phyloP scores from a whole-genome alignment of 1,140 invertebrate species.

The Drusus annulatus region DNA sequence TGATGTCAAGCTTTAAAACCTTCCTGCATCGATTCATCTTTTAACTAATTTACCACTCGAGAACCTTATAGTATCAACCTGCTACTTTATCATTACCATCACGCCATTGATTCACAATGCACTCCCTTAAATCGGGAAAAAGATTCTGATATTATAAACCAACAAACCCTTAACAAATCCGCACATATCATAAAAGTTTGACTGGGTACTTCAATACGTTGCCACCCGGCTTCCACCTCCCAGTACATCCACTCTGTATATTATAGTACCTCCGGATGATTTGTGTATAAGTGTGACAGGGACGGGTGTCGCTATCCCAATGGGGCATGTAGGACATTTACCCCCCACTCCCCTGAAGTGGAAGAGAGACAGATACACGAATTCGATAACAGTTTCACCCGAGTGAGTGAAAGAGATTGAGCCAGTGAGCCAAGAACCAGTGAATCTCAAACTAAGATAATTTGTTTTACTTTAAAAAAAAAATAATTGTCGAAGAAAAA shows the following conservation, averaged over 20 bases:
- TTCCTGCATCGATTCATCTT: too few relatives aligned
- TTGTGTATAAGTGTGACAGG: slow-evolving; percentile 39
- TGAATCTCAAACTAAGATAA: not conserved
- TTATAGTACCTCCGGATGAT: slow-evolving; percentile 16
- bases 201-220: not conserved
- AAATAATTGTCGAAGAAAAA: too few relatives aligned
- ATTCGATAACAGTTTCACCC: slow-evolving; percentile 18
- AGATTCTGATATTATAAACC: too few relatives aligned
- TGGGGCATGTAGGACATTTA: slow-evolving; percentile 29
- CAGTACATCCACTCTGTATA: not conserved
- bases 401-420: slow-evolving; percentile 35
- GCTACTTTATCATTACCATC: too few relatives aligned
- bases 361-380: slow-evolving; percentile 5
- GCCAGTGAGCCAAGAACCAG: slow-evolving; percentile 1
- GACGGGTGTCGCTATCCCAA: slow-evolving; percentile 25
- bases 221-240: not conserved
- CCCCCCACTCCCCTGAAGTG: slow-evolving; percentile 2
- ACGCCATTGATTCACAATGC: too few relatives aligned
- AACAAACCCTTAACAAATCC: not conserved
- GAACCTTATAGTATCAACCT: too few relatives aligned
- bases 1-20: too few relatives aligned
- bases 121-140: too few relatives aligned
- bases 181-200: slow-evolving; percentile 7
- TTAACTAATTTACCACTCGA: too few relatives aligned
- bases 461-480: too few relatives aligned